These are phyloP conservation scores for Leptatherina wallacei DNA, from an alignment of 2,797 vertebrate species.

Conservation along the genomic window DNA sequence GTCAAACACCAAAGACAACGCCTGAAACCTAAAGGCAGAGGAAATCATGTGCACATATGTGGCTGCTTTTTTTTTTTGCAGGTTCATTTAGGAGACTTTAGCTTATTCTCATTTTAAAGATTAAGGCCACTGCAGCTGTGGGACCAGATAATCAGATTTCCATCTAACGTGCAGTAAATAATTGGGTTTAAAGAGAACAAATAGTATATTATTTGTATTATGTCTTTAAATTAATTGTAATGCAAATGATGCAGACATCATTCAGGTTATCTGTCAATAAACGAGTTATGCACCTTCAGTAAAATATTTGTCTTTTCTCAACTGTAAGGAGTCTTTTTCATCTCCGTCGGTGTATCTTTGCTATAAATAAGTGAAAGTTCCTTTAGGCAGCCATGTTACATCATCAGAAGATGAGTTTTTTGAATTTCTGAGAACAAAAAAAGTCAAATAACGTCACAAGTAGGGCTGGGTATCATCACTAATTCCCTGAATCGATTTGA, in stretches of 20 bases:
- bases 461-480: no score
- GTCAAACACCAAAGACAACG: constrained; percentile 48
- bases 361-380: not conserved
- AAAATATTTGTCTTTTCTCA: not conserved
- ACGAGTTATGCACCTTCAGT: no score
- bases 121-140: not conserved
- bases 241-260: not conserved
- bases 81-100: constrained; percentile 11
- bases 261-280: not conserved
- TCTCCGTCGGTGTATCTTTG: not conserved
- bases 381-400: not conserved
- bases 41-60: constrained; percentile 19
- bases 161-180: not conserved
- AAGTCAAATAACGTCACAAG: no score
- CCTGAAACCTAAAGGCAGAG: constrained; percentile 14
- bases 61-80: constrained; percentile 3
- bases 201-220: no score
- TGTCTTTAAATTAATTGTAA: not conserved
- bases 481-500: no score
- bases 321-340: not conserved
- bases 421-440: not conserved
- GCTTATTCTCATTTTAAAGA: not conserved
- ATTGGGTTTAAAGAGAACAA: not conserved
- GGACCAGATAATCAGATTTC: not conserved
- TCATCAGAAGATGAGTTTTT: not conserved